Evolutionary conservation across 2,888 invertebrate species (phyloP).

Genomic region (Hypena proboscidalis): DNA sequence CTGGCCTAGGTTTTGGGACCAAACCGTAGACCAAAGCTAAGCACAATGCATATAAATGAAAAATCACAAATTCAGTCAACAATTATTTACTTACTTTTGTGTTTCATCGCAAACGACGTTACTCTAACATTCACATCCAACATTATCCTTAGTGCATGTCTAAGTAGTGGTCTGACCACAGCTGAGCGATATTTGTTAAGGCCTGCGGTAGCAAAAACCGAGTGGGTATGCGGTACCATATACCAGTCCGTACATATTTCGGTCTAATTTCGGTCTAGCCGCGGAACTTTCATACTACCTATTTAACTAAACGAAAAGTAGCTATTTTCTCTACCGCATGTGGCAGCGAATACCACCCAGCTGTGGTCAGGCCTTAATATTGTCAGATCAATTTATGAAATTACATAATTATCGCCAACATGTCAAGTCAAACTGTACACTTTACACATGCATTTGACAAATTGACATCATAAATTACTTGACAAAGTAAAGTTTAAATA

Average conservation of each 20-base stretch:
- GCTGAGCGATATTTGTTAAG: too few species aligned
- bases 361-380: too few species aligned
- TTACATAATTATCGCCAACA: not conserved
- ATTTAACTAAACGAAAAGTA: too few species aligned
- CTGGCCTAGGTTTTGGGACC: too few species aligned
- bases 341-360: too few species aligned
- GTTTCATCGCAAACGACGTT: conserved; percentile 37
- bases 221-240: too few species aligned
- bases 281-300: too few species aligned
- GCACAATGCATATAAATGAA: not conserved
- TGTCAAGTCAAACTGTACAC: not conserved
- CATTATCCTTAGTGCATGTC: conserved; percentile 20
- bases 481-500: not conserved
- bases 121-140: conserved; percentile 37
- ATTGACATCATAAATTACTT: conserved; percentile 2
- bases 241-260: too few species aligned
- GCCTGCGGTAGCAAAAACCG: too few species aligned
- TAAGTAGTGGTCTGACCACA: too few species aligned
- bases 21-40: not conserved
- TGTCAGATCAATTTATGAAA: conserved; percentile 28
- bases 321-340: too few species aligned
- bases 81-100: conserved; percentile 47
- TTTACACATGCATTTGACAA: conserved; percentile 1
- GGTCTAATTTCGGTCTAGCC: too few species aligned
- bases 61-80: conserved; percentile 41